phyloP scores from a whole-genome alignment of 2,888 invertebrate species.

The Orthosia gothica region DNA sequence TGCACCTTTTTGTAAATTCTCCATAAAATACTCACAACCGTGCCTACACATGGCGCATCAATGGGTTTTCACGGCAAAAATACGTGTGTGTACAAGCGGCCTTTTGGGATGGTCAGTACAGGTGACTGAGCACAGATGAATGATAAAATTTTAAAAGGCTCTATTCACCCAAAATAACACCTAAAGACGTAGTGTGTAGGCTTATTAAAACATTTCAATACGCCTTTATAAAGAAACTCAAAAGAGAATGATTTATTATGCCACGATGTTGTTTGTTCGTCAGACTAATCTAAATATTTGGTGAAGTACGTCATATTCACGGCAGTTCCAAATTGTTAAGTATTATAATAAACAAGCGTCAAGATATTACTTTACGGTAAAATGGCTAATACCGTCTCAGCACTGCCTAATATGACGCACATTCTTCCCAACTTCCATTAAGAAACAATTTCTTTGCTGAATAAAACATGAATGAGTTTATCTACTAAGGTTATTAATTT shows the following conservation, averaged over 20 bases:
- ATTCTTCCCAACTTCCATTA: neutral
- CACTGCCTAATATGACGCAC: constrained; percentile 15
- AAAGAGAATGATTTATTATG: constrained; percentile 3
- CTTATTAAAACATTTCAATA: neutral
- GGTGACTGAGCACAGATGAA: neutral
- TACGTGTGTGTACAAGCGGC: too few relatives aligned
- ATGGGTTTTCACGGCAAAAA: too few relatives aligned
- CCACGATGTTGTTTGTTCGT: neutral
- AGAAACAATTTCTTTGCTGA: constrained; percentile 14
- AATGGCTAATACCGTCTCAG: constrained; percentile 5
- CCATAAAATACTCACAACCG: neutral
- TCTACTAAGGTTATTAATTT: neutral
- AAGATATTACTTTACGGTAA: constrained; percentile 14
- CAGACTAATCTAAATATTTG: constrained; percentile 3
- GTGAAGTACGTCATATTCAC: constrained; percentile 1
- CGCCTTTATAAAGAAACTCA: neutral
- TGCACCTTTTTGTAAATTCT: neutral
- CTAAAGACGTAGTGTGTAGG: neutral
- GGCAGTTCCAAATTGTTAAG: neutral
- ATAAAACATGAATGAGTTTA: constrained; percentile 3
- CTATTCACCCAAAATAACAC: neutral
- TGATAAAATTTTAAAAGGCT: neutral
- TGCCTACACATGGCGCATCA: neutral
- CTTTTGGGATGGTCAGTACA: neutral
- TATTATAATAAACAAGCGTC: constrained; percentile 12